A percentile compares a stretch with the other conserved stretches of the same genome.
Conservation (phyloP, 2,888 invertebrate genomes). For the Tinea pellionella region DNA sequence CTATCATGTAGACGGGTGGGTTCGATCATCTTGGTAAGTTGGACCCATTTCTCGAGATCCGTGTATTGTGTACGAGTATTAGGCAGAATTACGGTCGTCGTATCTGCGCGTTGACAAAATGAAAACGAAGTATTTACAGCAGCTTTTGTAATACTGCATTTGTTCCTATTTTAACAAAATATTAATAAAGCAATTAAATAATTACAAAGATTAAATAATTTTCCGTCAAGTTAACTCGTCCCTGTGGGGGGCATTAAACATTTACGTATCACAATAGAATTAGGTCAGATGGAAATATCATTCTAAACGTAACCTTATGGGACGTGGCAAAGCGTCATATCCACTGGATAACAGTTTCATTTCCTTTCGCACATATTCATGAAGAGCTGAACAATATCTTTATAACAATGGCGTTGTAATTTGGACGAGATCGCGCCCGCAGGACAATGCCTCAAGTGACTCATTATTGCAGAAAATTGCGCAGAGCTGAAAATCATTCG, state of each 20-base stretch:
- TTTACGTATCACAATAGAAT: conserved; percentile 5
- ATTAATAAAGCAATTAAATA: neutral
- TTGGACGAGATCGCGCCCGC: conserved; percentile 52
- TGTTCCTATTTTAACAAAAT: neutral
- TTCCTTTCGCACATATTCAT: conserved; percentile 62
- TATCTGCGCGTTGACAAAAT: no score
- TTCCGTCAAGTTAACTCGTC: neutral
- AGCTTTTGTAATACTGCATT: no score
- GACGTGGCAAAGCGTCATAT: neutral
- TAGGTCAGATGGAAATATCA: conserved; percentile 12
- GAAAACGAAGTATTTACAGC: no score
- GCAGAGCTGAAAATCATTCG: conserved; percentile 12
- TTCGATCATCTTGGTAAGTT: no score
- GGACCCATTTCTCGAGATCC: no score
- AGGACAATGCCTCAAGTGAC: conserved; percentile 61
- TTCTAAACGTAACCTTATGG: conserved; percentile 11
- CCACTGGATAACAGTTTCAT: conserved; percentile 45
- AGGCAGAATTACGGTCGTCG: no score
- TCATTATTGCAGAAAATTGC: conserved; percentile 57
- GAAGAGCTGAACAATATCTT: conserved; percentile 57
- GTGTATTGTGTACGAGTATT: no score
- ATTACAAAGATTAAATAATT: neutral
- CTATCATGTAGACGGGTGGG: no score
- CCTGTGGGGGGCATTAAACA: neutral
- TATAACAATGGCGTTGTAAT: conserved; percentile 59